Evolutionary conservation across 2,888 invertebrate species (phyloP).

Genomic region (Lasioglossum marginatum): DNA sequence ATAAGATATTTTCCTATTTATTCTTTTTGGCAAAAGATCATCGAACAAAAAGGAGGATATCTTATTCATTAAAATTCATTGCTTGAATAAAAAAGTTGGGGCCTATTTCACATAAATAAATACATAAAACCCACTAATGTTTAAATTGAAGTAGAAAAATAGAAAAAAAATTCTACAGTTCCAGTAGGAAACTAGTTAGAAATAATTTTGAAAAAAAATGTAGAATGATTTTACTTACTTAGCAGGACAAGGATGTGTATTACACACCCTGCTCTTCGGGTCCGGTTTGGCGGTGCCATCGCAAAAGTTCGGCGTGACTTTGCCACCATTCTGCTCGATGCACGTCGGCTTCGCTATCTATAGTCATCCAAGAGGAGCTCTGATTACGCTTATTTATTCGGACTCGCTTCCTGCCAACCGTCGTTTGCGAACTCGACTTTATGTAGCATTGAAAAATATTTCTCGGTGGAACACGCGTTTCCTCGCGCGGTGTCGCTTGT

Average conservation of each 20-base stretch:
- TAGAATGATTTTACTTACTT: slow-evolving; percentile 79
- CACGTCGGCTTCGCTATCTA: slow-evolving; percentile 85
- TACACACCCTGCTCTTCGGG: slow-evolving; percentile 84
- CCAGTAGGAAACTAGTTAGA: neutral
- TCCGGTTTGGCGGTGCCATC: slow-evolving; percentile 82
- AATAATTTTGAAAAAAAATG: neutral
- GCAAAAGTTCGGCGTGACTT: slow-evolving; percentile 86
- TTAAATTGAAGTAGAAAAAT: too few relatives aligned
- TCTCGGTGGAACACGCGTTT: neutral
- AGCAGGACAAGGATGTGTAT: slow-evolving; percentile 84
- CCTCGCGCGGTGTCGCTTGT: neutral
- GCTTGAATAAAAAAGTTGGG: too few relatives aligned
- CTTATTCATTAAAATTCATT: too few relatives aligned
- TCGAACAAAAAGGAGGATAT: too few relatives aligned
- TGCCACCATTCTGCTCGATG: slow-evolving; percentile 87
- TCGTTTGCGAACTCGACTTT: neutral
- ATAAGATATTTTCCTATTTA: too few relatives aligned
- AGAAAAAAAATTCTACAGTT: neutral
- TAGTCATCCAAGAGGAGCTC: neutral
- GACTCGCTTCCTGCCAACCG: neutral
- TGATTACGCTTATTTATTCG: slow-evolving; percentile 7
- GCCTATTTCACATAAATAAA: too few relatives aligned
- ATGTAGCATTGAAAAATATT: neutral
- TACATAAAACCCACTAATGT: too few relatives aligned
- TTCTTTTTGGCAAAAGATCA: too few relatives aligned